Base-by-base conservation (phyloP, 92 coral and sea anemone species). In the Umimayanthus chanpuru region DNA sequence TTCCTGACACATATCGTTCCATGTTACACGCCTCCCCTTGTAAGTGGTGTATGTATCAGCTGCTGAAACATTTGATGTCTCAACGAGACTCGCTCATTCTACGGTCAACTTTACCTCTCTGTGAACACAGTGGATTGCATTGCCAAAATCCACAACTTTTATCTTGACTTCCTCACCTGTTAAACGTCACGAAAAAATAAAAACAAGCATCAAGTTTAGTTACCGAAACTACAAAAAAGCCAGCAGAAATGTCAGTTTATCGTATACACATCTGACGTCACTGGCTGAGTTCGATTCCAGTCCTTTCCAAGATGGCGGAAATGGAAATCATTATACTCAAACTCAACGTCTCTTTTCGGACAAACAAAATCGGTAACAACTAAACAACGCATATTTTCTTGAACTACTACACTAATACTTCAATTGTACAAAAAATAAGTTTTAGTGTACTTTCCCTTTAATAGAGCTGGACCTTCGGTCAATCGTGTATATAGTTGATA, bases 81-180 rank as follows among this genome's bases (percentile, higher is more conserved):
- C 20, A 18, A 12, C 21, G 25, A 20, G 21, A 61, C n/a, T 61
- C 68, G 21, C n/a, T 18, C 68, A 61, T 15, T 15, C 18, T n/a
- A 20, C 12, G 16, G 32, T 9, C 21, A 73, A 49, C 30, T 65
- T 38, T 92, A 96, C 99, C 96, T 96, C 99, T 68, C 86, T 87
- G 29, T 96, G 96, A 58, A 92, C 85, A 90, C 96, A 93, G 81
- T 91, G 94, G 41, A 96, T 92, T 81, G 99, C 98, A 85, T 96
- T 96, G 18, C 99, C 99, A 89, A 96, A 96, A 88, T 96, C 99
- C 41, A 96, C 85, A 9, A 96, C 93, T 76, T 96, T 96, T 25
- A 96, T 87, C 83, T 86, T 94, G 80, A 90, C 86, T 76, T 91
- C 94, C 38, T 92, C 94, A 79, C 95, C 99, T 94, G 55, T 14